Evolutionary conservation across 1,140 invertebrate species (phyloP), one percentile per base, ranked within the genome.

Genomic region (Brachionus rotundiformis): DNA sequence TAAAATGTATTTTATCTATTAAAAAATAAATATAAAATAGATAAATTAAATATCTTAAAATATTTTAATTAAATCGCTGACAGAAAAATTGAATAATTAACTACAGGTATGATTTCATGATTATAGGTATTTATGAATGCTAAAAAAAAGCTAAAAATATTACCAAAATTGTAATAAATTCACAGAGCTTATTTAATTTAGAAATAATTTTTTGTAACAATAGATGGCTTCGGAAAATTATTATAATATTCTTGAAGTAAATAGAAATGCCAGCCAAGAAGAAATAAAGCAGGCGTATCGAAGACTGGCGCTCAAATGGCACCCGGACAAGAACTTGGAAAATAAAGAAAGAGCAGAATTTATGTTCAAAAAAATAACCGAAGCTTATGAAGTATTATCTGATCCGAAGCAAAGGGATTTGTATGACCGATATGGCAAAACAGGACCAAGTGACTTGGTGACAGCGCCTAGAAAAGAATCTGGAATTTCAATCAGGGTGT

Each of bases 291-390:
- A 89, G 82, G 89, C 87, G 0, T 99, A 98, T 86, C 91, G 95
- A 82, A 98, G 98, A 90, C 90, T 99, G 39, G 96, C 96, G 29
- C 31, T 68, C 4, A 68, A 33, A 68, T 68, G 63, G 63, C 63
- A 68, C n/a, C 63, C 63, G 63, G 63, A 68, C 11, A 68, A 68
- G 36, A 68, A 68, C 36, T 31, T 31, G 4, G n/a, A 68, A 16
- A 68, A 11, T 89, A 99, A 1, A 98, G 98, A 89, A 7, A n/a
- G 31, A 82, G 94, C 96, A 80, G 84, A 84, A 11, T 83, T 83
- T 61, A 94, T 94, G 27, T 81, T 81, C 25, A 41, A 81, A 81
- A 27, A 68, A 33, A 81, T 81, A 23, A 41, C 19, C 2, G 16
- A 63, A 8, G 77, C 77, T 29, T 81, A 81, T 41, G 54, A 81